phyloP scores from a whole-genome alignment of 2,113 vertebrate species.

The Oryzias curvinotus region DNA sequence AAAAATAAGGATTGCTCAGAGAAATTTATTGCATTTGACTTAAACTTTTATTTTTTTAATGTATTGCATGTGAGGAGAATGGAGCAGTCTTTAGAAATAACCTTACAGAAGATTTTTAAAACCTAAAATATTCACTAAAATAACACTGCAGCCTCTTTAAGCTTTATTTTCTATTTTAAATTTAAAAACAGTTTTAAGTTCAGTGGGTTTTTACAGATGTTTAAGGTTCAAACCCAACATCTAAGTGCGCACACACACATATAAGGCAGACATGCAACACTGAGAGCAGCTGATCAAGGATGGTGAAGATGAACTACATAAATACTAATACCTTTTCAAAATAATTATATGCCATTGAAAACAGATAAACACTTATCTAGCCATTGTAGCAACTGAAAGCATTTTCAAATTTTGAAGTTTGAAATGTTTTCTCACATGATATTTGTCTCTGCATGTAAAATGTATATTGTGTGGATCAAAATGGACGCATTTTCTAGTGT shows the following conservation, averaged over 20 bases:
- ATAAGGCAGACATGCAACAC: constrained; percentile 52
- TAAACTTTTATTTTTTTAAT: background rate
- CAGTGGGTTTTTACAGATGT: background rate
- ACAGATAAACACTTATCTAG: constrained; percentile 42
- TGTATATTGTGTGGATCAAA: too few relatives aligned
- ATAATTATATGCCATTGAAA: constrained; percentile 47
- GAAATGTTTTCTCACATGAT: background rate
- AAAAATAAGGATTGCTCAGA: too few relatives aligned
- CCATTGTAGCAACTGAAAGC: constrained; percentile 27
- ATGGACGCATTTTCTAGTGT: too few relatives aligned
- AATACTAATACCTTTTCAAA: constrained; percentile 58
- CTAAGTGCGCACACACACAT: background rate
- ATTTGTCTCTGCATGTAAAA: background rate
- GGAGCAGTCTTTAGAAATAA: background rate
- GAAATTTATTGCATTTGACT: background rate
- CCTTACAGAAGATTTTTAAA: background rate
- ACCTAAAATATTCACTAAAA: background rate
- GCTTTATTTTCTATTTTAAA: background rate
- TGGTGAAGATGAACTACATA: constrained; percentile 44
- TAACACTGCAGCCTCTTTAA: background rate
- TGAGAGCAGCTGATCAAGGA: constrained; percentile 55
- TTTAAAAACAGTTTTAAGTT: background rate
- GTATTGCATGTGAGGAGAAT: background rate
- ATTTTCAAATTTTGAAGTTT: constrained; percentile 2
- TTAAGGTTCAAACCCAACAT: background rate